Conservation (phyloP, 2,113 vertebrate species). For the Chaetura pelagica region DNA sequence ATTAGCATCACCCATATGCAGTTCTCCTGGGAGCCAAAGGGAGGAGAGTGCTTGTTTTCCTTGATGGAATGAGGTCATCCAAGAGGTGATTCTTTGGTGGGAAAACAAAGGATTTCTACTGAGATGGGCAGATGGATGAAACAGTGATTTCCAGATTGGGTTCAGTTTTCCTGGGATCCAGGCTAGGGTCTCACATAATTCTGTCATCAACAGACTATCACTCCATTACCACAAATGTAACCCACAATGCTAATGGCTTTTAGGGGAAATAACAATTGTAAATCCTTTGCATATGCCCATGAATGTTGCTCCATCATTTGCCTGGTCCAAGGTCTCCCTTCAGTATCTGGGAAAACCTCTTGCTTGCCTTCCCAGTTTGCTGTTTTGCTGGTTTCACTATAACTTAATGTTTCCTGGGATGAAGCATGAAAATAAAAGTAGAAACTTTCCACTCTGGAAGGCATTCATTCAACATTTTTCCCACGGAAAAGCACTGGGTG, state of each 20-base stretch:
- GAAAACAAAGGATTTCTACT: slow-evolving; percentile 1
- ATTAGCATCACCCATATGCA: neutral
- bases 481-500: neutral
- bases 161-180: neutral
- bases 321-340: neutral
- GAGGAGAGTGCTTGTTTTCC: neutral
- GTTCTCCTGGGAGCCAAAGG: neutral
- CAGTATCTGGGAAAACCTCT: neutral
- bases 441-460: neutral
- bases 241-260: neutral
- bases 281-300: neutral
- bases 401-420: neutral
- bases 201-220: slow-evolving; percentile 11
- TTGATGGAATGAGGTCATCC: neutral
- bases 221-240: neutral
- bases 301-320: neutral
- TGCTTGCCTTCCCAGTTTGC: neutral
- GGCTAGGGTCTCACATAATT: neutral
- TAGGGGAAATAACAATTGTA: neutral
- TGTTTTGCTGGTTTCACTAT: neutral
- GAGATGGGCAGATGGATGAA: neutral
- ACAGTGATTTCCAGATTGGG: neutral
- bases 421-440: neutral
- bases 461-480: neutral
- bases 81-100: neutral